A percentile compares a stretch with the other conserved stretches of the same genome.
Conservation (phyloP, 2,797 vertebrate genomes). For the Tadarida brasiliensis region DNA sequence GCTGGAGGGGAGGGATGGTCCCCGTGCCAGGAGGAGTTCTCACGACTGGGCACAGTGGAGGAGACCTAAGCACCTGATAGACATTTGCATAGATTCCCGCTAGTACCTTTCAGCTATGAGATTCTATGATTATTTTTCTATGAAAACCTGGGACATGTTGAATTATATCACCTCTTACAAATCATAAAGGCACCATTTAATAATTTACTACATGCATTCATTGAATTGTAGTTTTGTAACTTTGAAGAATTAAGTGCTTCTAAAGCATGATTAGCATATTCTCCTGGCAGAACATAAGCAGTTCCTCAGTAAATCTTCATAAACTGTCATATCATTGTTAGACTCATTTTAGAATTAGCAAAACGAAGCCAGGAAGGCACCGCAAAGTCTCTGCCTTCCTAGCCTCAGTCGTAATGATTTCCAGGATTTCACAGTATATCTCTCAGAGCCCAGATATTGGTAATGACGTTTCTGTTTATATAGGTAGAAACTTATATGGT, state of each 20-base stretch:
- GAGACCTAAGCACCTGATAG: neutral
- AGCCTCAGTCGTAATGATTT: neutral
- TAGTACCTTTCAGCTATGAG: neutral
- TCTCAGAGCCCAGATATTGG: neutral
- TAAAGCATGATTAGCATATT: neutral
- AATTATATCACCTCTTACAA: neutral
- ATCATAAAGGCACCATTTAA: neutral
- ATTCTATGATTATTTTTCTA: neutral
- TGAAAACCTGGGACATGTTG: neutral
- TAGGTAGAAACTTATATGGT: neutral
- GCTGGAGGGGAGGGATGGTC: neutral
- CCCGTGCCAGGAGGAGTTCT: neutral
- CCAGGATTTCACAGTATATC: neutral
- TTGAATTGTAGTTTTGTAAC: neutral
- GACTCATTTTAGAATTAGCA: neutral
- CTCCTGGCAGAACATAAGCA: neutral
- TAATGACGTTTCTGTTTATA: neutral
- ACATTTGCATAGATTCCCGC: no score
- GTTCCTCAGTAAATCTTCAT: neutral
- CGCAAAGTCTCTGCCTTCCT: neutral
- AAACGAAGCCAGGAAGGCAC: neutral
- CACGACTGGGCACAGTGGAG: neutral
- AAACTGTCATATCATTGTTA: neutral
- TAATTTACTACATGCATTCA: neutral
- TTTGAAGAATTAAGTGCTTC: conserved; percentile 1